Evolutionary conservation across 2,888 invertebrate genomes (phyloP), one percentile per base, ranked within the genome.

Genomic region (Tanypteryx hageni): DNA sequence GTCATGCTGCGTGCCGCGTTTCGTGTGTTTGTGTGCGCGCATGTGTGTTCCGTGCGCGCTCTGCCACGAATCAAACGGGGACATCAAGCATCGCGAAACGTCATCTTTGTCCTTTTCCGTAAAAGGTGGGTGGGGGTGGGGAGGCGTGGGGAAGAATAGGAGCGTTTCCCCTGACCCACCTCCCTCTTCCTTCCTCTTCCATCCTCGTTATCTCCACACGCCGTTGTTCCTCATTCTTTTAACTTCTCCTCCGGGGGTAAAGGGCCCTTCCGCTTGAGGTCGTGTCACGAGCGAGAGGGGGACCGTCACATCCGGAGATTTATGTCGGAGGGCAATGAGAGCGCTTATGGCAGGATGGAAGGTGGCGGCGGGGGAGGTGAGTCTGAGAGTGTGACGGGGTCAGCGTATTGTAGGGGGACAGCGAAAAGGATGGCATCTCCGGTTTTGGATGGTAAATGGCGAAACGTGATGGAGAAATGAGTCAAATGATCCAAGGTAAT

Each of bases 41-140:
- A 82, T 31, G 59, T 31, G 84, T 31, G 86, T 31, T 31, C 85
- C 85, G 58, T n/a, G 57, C 57, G 85, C 85, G 85, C 57, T 27
- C 61, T 59, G 86, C 86, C 64, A 64, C 89, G 59, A 89, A 89
- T 89, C 89, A 89, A 89, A 89, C 89, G 89, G 89, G 89, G 89
- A 89, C 89, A 89, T 89, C 89, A 58, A n/a, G 85, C 58, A 85
- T 85, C 85, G 85, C 68, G 89, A 64, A 31, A 27, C 64, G 89
- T 89, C 89, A 89, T 68, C 89, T 68, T 64, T n/a, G 64, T 31
- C 89, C 64, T 44, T 18, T 16, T 68, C 89, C 89, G 64, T 89
- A 89, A 89, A 89, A 44, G 89, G 86, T 61, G 58, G 64, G 44
- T 76, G 76, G 22, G 64, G 64, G 18, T n/a, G n/a, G 83, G 57